Percentiles rank a stretch among this genome's conserved stretches.
These are phyloP conservation scores for Drymodes brunneopygia DNA, from an alignment of 2,113 vertebrate genomes.

Conservation along the genomic window DNA sequence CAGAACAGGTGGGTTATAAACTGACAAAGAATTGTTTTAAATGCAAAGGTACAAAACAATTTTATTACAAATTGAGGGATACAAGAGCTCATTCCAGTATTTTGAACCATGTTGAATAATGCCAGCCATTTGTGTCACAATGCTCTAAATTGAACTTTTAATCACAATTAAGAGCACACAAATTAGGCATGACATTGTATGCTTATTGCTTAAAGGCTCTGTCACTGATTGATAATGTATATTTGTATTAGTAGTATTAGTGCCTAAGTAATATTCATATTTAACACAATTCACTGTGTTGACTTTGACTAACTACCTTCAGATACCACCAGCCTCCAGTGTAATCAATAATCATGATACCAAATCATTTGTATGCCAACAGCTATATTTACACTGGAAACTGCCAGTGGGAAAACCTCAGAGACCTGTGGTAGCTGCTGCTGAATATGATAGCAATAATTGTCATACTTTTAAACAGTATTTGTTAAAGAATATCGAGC, in stretches of 20 bases:
- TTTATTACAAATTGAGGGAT: background rate
- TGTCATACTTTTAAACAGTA: slow-evolving; percentile 31
- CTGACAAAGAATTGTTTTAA: background rate
- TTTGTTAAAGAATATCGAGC: background rate
- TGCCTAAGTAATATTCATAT: slow-evolving; percentile 50
- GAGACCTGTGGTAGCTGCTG: slow-evolving; percentile 23
- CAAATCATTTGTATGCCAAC: slow-evolving; percentile 49
- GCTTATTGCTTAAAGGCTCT: slow-evolving; percentile 20
- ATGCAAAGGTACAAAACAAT: background rate
- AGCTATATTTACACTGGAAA: slow-evolving; percentile 26
- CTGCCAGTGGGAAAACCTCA: slow-evolving; percentile 32
- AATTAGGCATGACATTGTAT: slow-evolving; percentile 55
- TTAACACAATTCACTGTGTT: slow-evolving; percentile 47
- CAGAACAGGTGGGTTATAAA: background rate
- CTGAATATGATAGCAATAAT: slow-evolving; percentile 29
- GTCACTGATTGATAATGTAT: slow-evolving; percentile 56
- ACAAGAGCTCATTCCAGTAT: background rate
- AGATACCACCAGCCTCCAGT: slow-evolving; percentile 53
- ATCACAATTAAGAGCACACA: slow-evolving; percentile 50
- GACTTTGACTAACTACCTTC: slow-evolving; percentile 64
- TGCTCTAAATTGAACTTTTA: slow-evolving; percentile 46
- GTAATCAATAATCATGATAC: slow-evolving; percentile 59
- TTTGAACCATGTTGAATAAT: slow-evolving; percentile 6
- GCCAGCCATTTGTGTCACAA: slow-evolving; percentile 20
- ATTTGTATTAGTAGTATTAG: slow-evolving; percentile 62